phyloP scores from a whole-genome alignment of 2,888 invertebrate species.

The Pardosa pseudoannulata region DNA sequence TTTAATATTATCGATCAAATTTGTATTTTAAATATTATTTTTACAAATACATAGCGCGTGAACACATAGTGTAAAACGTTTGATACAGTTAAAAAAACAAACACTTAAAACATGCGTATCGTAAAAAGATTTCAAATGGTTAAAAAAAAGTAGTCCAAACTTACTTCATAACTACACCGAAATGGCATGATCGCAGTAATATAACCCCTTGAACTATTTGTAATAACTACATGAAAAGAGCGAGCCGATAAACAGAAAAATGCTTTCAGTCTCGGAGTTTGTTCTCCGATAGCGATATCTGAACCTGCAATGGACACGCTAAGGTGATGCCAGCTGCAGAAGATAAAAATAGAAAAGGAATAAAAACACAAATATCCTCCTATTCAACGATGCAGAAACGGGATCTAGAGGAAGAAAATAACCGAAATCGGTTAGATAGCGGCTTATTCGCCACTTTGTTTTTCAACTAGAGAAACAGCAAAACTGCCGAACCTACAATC shows the following conservation, averaged over 20 bases:
- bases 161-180: neutral
- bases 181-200: neutral
- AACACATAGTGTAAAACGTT: too few relatives aligned
- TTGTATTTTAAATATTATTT: too few relatives aligned
- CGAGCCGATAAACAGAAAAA: neutral
- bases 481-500: neutral
- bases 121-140: too few relatives aligned
- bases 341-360: neutral
- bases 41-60: too few relatives aligned
- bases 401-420: neutral
- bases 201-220: neutral
- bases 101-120: too few relatives aligned
- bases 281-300: neutral
- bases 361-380: neutral
- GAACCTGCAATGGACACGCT: slow-evolving; percentile 10
- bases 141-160: too few relatives aligned
- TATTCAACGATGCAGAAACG: slow-evolving; percentile 5
- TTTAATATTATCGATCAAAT: too few relatives aligned
- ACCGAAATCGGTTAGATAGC: neutral
- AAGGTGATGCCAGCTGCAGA: neutral
- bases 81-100: too few relatives aligned
- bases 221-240: neutral
- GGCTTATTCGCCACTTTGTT: neutral
- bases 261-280: neutral
- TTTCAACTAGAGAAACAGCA: neutral